These are phyloP conservation scores for Amazona vittata DNA, from an alignment of 2,113 vertebrate genomes.

Conservation along the genomic window DNA sequence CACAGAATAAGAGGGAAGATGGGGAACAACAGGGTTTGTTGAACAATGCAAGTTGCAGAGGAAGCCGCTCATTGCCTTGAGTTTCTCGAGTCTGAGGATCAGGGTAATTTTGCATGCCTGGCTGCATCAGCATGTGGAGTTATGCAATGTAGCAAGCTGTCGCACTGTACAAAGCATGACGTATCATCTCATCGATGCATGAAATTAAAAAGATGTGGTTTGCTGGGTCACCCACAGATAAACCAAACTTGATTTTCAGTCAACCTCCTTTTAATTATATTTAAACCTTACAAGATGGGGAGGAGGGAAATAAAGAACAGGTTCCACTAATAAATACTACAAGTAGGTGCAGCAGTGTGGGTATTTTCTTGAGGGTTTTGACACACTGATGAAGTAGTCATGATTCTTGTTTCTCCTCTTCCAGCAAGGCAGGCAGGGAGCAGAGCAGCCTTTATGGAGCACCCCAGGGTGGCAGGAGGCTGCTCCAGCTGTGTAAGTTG, in stretches of 20 bases:
- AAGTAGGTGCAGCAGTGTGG: background rate
- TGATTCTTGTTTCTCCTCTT: background rate
- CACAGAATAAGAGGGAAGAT: background rate
- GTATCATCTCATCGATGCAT: conserved; percentile 72
- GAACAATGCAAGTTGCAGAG: conserved; percentile 12
- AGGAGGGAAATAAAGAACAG: background rate
- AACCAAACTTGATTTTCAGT: conserved; percentile 72
- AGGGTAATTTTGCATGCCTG: conserved; percentile 71
- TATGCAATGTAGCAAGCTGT: conserved; percentile 79
- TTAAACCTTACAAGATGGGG: conserved; percentile 11
- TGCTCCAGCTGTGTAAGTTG: accelerated
- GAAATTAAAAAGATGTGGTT: conserved; percentile 82
- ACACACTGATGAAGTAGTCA: background rate
- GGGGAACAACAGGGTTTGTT: background rate
- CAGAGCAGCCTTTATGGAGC: background rate
- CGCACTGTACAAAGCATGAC: conserved; percentile 67
- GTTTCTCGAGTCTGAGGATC: conserved; percentile 22
- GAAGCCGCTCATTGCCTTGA: conserved; percentile 28
- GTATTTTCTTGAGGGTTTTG: background rate
- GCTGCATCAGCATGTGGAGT: conserved; percentile 68
- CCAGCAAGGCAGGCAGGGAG: background rate
- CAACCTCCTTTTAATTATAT: conserved; percentile 72
- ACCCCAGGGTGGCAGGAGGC: background rate
- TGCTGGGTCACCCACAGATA: conserved; percentile 78
- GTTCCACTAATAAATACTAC: background rate